Conservation (phyloP, 2,113 vertebrate genomes). For the Poecile atricapillus region DNA sequence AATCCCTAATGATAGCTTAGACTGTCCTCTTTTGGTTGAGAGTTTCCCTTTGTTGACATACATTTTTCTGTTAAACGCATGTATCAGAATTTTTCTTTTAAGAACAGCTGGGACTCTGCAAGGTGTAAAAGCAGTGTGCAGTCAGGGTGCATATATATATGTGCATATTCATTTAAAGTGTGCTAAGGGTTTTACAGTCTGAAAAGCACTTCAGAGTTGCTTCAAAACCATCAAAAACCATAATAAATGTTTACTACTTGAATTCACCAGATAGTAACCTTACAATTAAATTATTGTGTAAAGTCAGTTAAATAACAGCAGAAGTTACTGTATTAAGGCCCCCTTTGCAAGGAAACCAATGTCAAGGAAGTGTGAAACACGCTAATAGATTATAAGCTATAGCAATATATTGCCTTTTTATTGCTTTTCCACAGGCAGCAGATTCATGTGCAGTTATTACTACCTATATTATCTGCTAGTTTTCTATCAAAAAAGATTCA, state of each 20-base stretch:
- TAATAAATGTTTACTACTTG: not conserved
- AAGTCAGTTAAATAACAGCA: conserved; percentile 44
- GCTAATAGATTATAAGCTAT: conserved; percentile 69
- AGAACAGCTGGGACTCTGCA: not conserved
- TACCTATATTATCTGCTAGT: conserved; percentile 68
- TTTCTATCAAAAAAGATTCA: conserved; percentile 72
- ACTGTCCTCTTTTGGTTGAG: not conserved
- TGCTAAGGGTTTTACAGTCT: not conserved
- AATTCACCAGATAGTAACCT: not conserved
- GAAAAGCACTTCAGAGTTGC: not conserved
- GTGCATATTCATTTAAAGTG: not conserved
- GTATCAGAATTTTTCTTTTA: not conserved
- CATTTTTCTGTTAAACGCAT: not conserved
- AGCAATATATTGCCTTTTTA: conserved; percentile 67
- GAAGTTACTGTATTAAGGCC: conserved; percentile 61
- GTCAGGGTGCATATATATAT: not conserved
- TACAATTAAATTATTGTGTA: conserved; percentile 39
- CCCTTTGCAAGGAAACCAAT: conserved; percentile 49
- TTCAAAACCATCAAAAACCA: not conserved
- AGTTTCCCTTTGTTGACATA: not conserved
- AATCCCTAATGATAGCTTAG: conserved; percentile 21
- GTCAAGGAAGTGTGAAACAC: conserved; percentile 47
- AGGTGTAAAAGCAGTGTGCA: not conserved
- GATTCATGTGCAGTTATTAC: conserved; percentile 72
- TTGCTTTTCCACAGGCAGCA: conserved; percentile 58